A percentile compares a stretch with the other conserved stretches of the same genome.
These are phyloP conservation scores for Hirtodrosophila cameraria DNA, from an alignment of 2,888 invertebrate species.

Conservation along the genomic window DNA sequence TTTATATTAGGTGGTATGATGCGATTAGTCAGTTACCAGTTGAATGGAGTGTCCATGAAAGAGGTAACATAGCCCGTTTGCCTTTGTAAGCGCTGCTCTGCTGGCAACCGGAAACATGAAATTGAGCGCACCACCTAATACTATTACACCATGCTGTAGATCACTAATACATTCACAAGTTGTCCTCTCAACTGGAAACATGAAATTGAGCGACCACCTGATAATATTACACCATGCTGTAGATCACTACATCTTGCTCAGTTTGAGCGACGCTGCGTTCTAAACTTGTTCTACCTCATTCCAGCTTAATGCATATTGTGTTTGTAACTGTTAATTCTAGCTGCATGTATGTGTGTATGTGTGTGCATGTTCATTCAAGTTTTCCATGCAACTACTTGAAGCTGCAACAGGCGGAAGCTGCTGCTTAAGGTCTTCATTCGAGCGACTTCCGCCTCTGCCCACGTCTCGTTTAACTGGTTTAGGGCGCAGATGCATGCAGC, in stretches of 20 bases:
- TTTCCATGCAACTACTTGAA: slow-evolving; percentile 36
- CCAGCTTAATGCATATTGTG: slow-evolving; percentile 17
- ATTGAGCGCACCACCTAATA: no score
- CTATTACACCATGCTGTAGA: no score
- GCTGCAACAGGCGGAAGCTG: slow-evolving; percentile 44
- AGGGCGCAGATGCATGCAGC: slow-evolving; percentile 45
- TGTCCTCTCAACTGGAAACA: no score
- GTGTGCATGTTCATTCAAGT: slow-evolving; percentile 52
- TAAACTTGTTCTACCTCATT: slow-evolving; percentile 40
- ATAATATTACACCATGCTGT: no score
- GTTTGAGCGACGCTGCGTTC: background rate
- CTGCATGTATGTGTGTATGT: slow-evolving; percentile 6
- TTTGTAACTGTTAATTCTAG: slow-evolving; percentile 45
- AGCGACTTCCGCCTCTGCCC: slow-evolving; percentile 48
- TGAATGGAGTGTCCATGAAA: no score
- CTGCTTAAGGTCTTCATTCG: slow-evolving; percentile 57
- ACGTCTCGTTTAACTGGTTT: slow-evolving; percentile 70
- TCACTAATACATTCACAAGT: no score
- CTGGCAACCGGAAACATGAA: no score
- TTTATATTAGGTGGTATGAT: no score
- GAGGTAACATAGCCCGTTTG: no score
- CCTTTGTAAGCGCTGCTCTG: no score
- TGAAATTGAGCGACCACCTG: no score
- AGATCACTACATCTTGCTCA: background rate
- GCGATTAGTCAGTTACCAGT: no score